phyloP scores from a whole-genome alignment of 23 tunicate genomes.

The Ciona savignyi region DNA sequence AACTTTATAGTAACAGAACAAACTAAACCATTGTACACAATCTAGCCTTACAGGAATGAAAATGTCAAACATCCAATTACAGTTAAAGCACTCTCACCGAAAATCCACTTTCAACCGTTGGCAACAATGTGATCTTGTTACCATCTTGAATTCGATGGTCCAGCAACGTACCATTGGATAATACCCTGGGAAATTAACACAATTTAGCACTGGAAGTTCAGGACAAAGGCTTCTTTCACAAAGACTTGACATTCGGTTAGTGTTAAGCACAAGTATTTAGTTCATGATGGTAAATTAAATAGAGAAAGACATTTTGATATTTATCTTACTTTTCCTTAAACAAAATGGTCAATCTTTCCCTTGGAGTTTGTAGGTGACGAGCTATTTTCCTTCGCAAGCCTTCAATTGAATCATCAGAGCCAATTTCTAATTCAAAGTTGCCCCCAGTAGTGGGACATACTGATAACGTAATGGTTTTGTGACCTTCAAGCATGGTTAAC shows the following conservation, averaged over 20 bases:
- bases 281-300: no score
- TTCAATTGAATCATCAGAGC: slow-evolving; percentile 43
- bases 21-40: no score
- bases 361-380: slow-evolving; percentile 78
- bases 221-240: no score
- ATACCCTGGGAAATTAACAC: slow-evolving; percentile 41
- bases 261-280: no score
- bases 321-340: slow-evolving; percentile 82
- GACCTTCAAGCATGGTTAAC: not conserved
- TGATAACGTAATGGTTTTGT: slow-evolving; percentile 20
- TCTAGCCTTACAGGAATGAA: no score
- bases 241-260: no score
- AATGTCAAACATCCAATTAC: no score
- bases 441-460: slow-evolving; percentile 92
- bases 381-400: slow-evolving; percentile 65
- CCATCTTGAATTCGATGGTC: slow-evolving; percentile 72
- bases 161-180: slow-evolving; percentile 35
- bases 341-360: slow-evolving; percentile 60
- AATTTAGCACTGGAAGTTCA: no score
- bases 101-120: slow-evolving; percentile 95
- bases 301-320: not conserved
- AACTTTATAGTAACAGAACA: no score
- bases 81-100: no score
- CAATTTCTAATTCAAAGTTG: slow-evolving; percentile 49
- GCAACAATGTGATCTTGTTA: slow-evolving; percentile 60